Base-by-base conservation (phyloP, 2,797 vertebrate genomes). In the Enteromius viviparus region DNA sequence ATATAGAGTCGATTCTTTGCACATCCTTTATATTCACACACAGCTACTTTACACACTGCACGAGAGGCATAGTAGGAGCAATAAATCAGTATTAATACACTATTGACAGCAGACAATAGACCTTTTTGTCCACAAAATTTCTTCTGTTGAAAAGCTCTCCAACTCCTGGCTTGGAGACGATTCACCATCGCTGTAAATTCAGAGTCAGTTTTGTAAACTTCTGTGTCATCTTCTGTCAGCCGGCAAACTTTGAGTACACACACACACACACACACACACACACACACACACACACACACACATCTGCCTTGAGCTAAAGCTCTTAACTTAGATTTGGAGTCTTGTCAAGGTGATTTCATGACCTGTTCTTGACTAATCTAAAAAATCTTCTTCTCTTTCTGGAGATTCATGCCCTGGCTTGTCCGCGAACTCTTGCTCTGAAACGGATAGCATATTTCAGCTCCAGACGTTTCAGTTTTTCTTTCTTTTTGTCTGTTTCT, bases 321-420 rank as follows among this genome's bases (percentile, higher is more conserved):
- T 65, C 64, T 45, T 23, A 17, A 64, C 26, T 49, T 37, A 1
- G 58, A 40, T 64, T 75, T 76, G 32, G 8, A 64, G 34, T 58
- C 45, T 72, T 66, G 47, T 58, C 71, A 37, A 49, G 42, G 32
- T 78, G 60, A 75, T 62, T 66, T 84, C 85, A 82, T 49, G 42
- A 42, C 74, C 72, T 74, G 47, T 81, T 72, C 19, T 37, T 26
- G 34, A 78, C 74, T 81, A 55, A 81, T 78, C 65, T 81, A 23
- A 77, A 51, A 74, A 55, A 37, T 65, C 78, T 12, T 21, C 5
- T n/a, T 37, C 74, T 84, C 37, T 75, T 70, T 68, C 47, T 75
- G 76, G 42, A 71, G 65, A 70, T 72, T 55, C 79, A 17, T 65
- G 71, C 60, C n/a, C 6, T 3, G 34, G 37, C 79, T 55, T 60